These are phyloP conservation scores for Azemiops feae DNA, from an alignment of 2,113 vertebrate species.

Conservation along the genomic window DNA sequence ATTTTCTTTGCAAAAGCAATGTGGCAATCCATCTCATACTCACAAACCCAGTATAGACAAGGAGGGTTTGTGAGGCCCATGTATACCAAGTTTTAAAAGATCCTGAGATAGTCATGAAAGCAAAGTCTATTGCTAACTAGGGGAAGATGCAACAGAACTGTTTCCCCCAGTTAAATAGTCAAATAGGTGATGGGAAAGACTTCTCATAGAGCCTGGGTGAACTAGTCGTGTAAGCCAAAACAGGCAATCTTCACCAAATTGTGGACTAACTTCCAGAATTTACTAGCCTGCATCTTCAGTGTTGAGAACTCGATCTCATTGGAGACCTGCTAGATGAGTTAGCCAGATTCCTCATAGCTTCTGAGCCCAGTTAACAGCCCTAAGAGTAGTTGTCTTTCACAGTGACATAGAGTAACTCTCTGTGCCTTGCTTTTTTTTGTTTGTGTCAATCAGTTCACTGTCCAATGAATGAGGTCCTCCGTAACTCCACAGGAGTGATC, in stretches of 20 bases:
- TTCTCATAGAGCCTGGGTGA: neutral
- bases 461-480: constrained; percentile 89
- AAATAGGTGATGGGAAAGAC: neutral
- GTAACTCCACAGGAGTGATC: constrained; percentile 89
- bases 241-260: neutral
- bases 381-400: neutral
- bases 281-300: neutral
- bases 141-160: neutral
- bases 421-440: neutral
- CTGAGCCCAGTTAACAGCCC: fast-evolving
- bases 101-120: neutral
- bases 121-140: neutral
- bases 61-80: neutral
- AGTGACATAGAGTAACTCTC: fast-evolving
- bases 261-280: neutral
- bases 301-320: neutral
- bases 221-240: neutral
- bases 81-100: neutral
- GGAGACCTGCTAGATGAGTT: neutral
- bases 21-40: neutral
- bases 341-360: neutral
- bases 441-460: constrained; percentile 80
- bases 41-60: neutral
- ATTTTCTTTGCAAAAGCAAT: neutral
- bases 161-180: neutral